phyloP scores from a whole-genome alignment of 2,797 vertebrate species.

The Heterohyrax brucei region DNA sequence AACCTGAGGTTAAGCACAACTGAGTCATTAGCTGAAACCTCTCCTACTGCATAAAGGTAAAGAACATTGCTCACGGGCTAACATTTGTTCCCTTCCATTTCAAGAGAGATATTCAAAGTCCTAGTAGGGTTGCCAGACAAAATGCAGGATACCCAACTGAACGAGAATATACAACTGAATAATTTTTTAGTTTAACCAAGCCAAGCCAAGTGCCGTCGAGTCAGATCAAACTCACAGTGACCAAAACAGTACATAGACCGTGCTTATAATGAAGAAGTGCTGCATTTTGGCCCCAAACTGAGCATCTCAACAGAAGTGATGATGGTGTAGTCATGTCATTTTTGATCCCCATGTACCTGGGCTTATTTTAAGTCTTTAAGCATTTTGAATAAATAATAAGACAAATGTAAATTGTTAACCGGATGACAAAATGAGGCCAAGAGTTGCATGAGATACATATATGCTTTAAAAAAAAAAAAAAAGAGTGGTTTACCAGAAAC shows the following conservation, averaged over 20 bases:
- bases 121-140: neutral
- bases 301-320: conserved; percentile 35
- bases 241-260: neutral
- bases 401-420: conserved; percentile 70
- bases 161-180: neutral
- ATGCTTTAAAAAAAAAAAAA: neutral
- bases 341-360: conserved; percentile 13
- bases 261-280: neutral
- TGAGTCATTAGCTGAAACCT: neutral
- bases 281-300: neutral
- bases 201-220: no score
- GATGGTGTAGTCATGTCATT: neutral
- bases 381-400: conserved; percentile 60
- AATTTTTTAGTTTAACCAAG: neutral
- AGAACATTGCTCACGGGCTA: neutral
- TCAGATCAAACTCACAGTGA: neutral
- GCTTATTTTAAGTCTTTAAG: conserved; percentile 52
- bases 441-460: neutral
- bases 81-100: conserved; percentile 9
- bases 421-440: neutral
- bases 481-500: conserved; percentile 25
- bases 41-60: neutral
- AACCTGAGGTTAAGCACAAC: neutral
- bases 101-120: neutral
- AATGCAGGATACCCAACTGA: neutral